Base-by-base conservation (phyloP, 2,888 invertebrate species). In the Cordylochernes scorpioides region DNA sequence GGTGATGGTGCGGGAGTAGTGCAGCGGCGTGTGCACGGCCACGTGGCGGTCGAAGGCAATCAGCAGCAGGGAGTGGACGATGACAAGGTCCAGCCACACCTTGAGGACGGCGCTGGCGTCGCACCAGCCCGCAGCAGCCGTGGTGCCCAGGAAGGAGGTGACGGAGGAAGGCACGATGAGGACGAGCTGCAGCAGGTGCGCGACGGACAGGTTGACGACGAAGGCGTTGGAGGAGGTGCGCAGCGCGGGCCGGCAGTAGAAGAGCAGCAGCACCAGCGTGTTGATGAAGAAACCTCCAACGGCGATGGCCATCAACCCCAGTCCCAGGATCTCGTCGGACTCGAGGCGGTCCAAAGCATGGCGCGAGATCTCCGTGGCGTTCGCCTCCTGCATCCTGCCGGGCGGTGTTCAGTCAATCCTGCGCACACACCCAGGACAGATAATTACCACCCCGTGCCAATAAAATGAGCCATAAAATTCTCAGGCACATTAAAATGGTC, bases 171-270 rank as follows among this genome's bases (percentile, higher is more conserved):
- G 59, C 37, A 54, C 53, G 16, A 58, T 52, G 15, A 58, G 44
- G 15, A 54, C 37, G 1, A 57, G 54, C 27, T 56, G 54, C 24
- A 58, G 42, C 18, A 57, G 46, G 44, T 60, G 58, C 30, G 58
- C 55, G 17, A 55, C 46, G 12, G 58, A 55, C 41, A 64, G 49
- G 46, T 62, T 70, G 48, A 70, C 44, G 13, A 61, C 57, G 43
- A 60, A 59, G 41, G 59, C 64, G 61, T 74, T 73, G 33, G 73
- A 73, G 44, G 73, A 66, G 40, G 71, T 71, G 46, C 73, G 61
- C 27, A 73, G 58, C 27, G 68, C 65, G 28, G 72, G 67, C 42
- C 69, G 60, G 44, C 67, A 60, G 49, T 67, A 64, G 55, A 74
- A 73, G n/a, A n/a, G n/a, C n/a, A n/a, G n/a, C n/a, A n/a, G n/a